Evolutionary conservation across 2,888 invertebrate genomes (phyloP).

Genomic region (Pristionchus entomophagus): DNA sequence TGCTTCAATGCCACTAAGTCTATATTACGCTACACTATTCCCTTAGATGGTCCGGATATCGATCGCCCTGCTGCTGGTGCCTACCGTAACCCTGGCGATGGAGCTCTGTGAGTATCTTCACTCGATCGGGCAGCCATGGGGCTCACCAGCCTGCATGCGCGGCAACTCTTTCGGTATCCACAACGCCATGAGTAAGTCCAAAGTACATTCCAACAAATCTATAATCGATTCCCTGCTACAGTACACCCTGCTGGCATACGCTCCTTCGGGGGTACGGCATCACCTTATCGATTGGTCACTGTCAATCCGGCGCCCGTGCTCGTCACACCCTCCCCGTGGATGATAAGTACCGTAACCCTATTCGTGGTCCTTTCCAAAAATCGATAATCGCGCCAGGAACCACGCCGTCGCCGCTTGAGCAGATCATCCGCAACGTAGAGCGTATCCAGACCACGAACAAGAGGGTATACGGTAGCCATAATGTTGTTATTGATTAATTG

Average conservation of each 20-base stretch:
- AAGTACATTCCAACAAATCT: background rate
- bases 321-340: background rate
- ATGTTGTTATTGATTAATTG: background rate
- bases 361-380: background rate
- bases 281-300: background rate
- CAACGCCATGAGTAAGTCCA: background rate
- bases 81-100: conserved; percentile 19
- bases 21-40: too few species aligned
- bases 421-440: conserved; percentile 24
- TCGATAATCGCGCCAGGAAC: conserved; percentile 33
- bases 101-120: conserved; percentile 33
- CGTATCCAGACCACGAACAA: background rate
- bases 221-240: background rate
- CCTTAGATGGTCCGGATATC: conserved; percentile 30
- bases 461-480: background rate
- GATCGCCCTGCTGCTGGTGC: background rate
- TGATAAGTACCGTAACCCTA: conserved; percentile 3
- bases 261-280: background rate
- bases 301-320: conserved; percentile 9
- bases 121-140: conserved; percentile 38
- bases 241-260: background rate
- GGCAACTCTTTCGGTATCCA: background rate
- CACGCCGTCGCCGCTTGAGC: background rate
- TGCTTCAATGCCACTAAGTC: too few species aligned
- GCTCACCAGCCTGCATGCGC: conserved; percentile 17